Percentiles rank a stretch among this genome's conserved stretches.
Conservation (phyloP, 1,140 invertebrate species). For the Propsilocerus akamusi region DNA sequence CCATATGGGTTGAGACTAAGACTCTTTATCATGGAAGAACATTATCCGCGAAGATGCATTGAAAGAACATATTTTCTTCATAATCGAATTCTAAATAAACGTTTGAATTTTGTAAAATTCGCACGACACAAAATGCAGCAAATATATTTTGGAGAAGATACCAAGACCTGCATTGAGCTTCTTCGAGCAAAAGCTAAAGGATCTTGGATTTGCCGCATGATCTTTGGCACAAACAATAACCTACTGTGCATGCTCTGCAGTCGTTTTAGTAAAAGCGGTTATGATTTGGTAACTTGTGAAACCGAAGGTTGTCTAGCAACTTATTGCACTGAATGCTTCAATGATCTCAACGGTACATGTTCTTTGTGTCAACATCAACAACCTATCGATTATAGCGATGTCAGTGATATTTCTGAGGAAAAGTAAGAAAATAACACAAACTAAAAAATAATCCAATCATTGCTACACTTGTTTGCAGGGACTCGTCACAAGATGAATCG, state of each 20-base stretch:
- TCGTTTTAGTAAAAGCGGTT: slow-evolving; percentile 13
- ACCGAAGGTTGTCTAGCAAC: slow-evolving; percentile 42
- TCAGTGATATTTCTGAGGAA: too few species aligned
- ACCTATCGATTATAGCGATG: slow-evolving; percentile 53
- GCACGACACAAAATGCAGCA: slow-evolving; percentile 41
- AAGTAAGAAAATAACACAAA: too few species aligned
- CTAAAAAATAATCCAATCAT: too few species aligned
- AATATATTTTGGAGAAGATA: slow-evolving; percentile 29
- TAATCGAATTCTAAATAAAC: slow-evolving; percentile 50
- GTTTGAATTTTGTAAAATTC: slow-evolving; percentile 44
- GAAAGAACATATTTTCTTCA: slow-evolving; percentile 59
- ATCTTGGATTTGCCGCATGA: slow-evolving; percentile 14
- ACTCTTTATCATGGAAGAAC: slow-evolving; percentile 51
- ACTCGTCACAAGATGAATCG: too few species aligned
- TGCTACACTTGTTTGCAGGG: too few species aligned
- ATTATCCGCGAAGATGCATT: slow-evolving; percentile 51
- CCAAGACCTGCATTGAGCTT: slow-evolving; percentile 27
- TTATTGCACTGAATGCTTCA: slow-evolving; percentile 54
- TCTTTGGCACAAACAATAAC: slow-evolving; percentile 12
- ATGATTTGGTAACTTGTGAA: slow-evolving; percentile 38
- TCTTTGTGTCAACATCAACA: slow-evolving; percentile 40
- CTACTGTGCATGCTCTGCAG: slow-evolving; percentile 21
- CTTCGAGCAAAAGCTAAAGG: slow-evolving; percentile 23
- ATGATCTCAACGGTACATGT: slow-evolving; percentile 49
- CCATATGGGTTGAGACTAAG: slow-evolving; percentile 59